phyloP scores from a whole-genome alignment of 1,140 invertebrate species.

The Pemphigus obesinymphae region DNA sequence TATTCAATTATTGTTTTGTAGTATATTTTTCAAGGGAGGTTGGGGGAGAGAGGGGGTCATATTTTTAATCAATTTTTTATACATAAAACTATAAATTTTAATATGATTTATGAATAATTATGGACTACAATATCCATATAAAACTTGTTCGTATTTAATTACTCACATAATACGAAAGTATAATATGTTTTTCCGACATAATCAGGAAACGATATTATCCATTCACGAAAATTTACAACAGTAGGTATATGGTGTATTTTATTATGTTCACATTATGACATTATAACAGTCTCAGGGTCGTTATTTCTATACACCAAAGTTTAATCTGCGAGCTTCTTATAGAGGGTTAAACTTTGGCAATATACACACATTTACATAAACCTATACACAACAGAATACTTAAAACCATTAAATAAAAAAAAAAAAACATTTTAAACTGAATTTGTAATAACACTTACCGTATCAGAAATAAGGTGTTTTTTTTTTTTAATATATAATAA shows the following conservation, averaged over 20 bases:
- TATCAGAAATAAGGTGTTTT: constrained; percentile 21
- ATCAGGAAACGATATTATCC: neutral
- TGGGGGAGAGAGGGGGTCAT: too few species aligned
- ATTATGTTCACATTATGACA: constrained; percentile 16
- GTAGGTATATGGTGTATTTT: constrained; percentile 2
- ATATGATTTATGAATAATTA: too few species aligned
- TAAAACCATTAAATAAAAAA: constrained; percentile 28
- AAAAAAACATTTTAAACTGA: constrained; percentile 19
- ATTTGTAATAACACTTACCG: constrained; percentile 8
- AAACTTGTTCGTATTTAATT: too few species aligned
- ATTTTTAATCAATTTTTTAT: too few species aligned
- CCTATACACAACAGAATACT: constrained; percentile 4
- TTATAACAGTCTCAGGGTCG: constrained; percentile 23
- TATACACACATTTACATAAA: constrained; percentile 36
- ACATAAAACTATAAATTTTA: too few species aligned
- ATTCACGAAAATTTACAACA: neutral
- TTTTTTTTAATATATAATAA: neutral
- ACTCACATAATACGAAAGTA: too few species aligned
- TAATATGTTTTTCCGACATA: neutral
- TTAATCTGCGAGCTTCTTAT: constrained; percentile 35
- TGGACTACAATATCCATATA: too few species aligned
- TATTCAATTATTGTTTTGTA: too few species aligned
- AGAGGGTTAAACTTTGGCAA: constrained; percentile 38
- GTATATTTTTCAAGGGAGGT: too few species aligned
- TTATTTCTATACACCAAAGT: constrained; percentile 25